A percentile compares a stretch with the other conserved stretches of the same genome.
Evolutionary conservation across 2,113 vertebrate species (phyloP).

Genomic region (Heptranchias perlo): DNA sequence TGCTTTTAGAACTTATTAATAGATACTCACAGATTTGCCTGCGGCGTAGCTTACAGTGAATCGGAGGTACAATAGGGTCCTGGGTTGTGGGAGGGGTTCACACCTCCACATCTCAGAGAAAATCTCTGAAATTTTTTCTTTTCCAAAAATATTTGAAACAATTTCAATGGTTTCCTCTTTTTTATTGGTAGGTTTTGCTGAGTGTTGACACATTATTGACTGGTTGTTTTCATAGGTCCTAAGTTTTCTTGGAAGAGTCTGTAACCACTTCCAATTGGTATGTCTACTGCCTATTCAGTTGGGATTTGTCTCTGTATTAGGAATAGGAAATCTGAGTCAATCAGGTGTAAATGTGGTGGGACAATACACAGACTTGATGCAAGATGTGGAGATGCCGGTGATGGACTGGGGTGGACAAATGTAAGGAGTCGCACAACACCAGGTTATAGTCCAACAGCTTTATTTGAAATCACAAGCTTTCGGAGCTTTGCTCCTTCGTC

Average conservation of each 20-base stretch:
- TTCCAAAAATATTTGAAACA: not conserved
- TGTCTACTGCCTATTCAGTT: not conserved
- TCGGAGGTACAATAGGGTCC: not conserved
- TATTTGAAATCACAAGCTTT: too few species aligned
- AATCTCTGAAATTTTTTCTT: not conserved
- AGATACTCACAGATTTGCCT: too few species aligned
- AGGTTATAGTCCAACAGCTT: too few species aligned
- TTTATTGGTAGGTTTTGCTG: not conserved
- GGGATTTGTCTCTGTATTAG: not conserved
- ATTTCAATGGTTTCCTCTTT: not conserved
- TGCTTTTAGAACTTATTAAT: not conserved
- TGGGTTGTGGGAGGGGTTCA: not conserved
- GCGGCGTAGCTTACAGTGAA: not conserved
- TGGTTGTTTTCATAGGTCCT: not conserved
- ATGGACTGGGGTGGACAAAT: too few species aligned
- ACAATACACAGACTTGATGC: not conserved
- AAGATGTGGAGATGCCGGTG: too few species aligned
- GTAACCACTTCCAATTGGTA: too few species aligned
- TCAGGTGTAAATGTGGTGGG: not conserved
- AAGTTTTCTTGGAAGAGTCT: not conserved
- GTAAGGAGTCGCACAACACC: too few species aligned
- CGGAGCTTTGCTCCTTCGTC: too few species aligned
- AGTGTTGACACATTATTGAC: not conserved
- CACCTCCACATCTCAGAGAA: not conserved
- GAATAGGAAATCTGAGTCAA: not conserved